A percentile compares a stretch with the other conserved stretches of the same genome.
Conservation (phyloP, 1,140 invertebrate species). For the Cydia splendana region DNA sequence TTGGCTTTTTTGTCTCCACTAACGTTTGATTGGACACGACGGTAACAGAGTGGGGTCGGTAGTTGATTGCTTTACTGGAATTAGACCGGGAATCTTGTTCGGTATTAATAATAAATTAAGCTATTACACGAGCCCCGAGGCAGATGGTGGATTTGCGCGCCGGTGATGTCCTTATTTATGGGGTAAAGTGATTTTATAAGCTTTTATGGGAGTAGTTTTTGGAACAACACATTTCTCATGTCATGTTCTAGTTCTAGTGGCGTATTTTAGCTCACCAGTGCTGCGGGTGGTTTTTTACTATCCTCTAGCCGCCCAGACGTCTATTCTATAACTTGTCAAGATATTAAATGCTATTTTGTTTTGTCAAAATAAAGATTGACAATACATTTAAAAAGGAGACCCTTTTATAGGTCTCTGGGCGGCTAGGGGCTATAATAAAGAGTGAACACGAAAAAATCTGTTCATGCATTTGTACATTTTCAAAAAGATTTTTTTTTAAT, state of each 20-base stretch:
- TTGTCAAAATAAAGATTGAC: no score
- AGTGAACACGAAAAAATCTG: no score
- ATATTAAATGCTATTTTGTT: no score
- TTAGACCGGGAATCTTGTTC: conserved; percentile 31
- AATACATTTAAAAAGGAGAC: no score
- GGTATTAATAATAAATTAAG: conserved; percentile 30
- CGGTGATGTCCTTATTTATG: conserved; percentile 17
- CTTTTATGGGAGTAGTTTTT: not conserved
- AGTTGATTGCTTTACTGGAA: conserved; percentile 31
- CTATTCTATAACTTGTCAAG: no score
- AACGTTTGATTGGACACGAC: conserved; percentile 41
- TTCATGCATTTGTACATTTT: no score
- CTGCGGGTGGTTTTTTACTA: no score
- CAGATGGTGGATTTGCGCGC: conserved; percentile 20
- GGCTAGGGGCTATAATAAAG: no score
- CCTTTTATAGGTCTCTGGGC: no score
- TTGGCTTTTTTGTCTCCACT: conserved; percentile 8
- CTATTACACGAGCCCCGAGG: conserved; percentile 20
- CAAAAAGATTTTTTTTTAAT: no score
- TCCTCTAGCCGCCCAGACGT: no score
- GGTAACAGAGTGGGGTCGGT: conserved; percentile 34
- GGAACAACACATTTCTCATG: not conserved
- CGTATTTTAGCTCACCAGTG: no score
- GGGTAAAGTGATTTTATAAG: conserved; percentile 17
- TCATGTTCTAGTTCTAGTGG: not conserved